Percentiles rank a stretch among this genome's conserved stretches.
Conservation (phyloP, 2,888 invertebrate species). For the Frankliniella intonsa region DNA sequence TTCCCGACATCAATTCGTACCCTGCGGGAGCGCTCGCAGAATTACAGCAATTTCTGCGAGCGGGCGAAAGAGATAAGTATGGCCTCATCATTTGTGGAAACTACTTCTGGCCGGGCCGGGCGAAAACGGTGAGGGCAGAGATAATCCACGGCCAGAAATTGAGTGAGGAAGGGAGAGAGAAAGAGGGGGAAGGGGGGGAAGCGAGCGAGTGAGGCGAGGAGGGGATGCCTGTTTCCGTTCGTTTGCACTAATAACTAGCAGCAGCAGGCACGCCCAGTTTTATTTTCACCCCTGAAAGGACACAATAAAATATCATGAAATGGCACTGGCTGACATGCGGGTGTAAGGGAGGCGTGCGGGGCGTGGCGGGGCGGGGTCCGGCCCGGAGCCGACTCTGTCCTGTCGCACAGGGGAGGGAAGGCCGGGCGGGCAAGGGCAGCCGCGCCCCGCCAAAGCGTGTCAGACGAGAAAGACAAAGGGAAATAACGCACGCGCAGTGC, state of each 20-base stretch:
- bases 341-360: neutral
- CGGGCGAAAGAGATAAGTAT: slow-evolving; percentile 12
- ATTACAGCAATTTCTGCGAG: slow-evolving; percentile 2
- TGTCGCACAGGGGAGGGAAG: too few relatives aligned
- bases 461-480: too few relatives aligned
- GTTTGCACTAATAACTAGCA: slow-evolving; percentile 26
- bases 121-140: neutral
- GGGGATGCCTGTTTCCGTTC: neutral
- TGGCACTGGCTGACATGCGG: slow-evolving; percentile 10
- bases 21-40: neutral
- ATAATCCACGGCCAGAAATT: neutral
- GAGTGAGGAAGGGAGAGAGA: neutral
- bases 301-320: slow-evolving; percentile 25
- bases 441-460: neutral
- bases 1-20: neutral
- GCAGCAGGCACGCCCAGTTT: slow-evolving; percentile 21
- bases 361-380: too few relatives aligned
- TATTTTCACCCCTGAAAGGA: slow-evolving; percentile 22
- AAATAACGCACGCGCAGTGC: neutral
- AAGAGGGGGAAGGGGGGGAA: neutral
- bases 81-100: neutral
- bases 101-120: neutral
- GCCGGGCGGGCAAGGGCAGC: neutral
- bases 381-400: too few relatives aligned
- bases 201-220: neutral